Conservation (phyloP, 2,797 vertebrate genomes). For the Ctenopoma multispine region DNA sequence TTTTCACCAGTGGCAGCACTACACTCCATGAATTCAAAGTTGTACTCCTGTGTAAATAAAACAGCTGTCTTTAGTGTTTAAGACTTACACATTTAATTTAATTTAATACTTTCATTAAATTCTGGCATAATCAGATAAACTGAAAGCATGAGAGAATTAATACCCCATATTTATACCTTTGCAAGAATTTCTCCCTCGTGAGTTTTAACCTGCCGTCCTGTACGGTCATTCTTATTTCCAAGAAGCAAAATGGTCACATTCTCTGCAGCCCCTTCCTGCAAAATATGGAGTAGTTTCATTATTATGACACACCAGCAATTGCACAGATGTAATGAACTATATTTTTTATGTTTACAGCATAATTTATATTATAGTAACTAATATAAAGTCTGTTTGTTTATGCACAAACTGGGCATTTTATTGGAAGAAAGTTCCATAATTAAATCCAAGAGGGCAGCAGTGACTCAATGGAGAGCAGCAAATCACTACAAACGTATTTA, state of each 20-base stretch:
- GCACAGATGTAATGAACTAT: not conserved
- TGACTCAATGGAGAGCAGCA: too few species aligned
- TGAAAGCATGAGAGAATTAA: not conserved
- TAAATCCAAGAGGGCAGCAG: not conserved
- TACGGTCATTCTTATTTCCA: slow-evolving; percentile 92
- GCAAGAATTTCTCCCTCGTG: slow-evolving; percentile 86
- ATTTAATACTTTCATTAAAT: not conserved
- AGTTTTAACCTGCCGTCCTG: slow-evolving; percentile 80
- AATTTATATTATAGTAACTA: not conserved
- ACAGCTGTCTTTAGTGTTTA: not conserved
- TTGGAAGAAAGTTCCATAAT: not conserved
- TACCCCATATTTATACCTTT: slow-evolving; percentile 76
- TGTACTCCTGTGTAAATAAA: slow-evolving; percentile 84
- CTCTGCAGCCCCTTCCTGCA: slow-evolving; percentile 85
- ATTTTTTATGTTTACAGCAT: not conserved
- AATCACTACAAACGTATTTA: not conserved
- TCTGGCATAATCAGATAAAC: not conserved
- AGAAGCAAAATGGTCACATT: slow-evolving; percentile 86
- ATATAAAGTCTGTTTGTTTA: not conserved
- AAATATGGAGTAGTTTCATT: slow-evolving; percentile 24
- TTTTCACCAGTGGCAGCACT: slow-evolving; percentile 93
- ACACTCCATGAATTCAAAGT: slow-evolving; percentile 90
- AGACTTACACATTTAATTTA: too few species aligned
- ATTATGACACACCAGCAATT: not conserved
- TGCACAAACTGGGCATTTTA: not conserved